A percentile compares a stretch with the other conserved stretches of the same genome.
phyloP scores from a whole-genome alignment of 2,888 invertebrate species.

The Antheraea assamensis region DNA sequence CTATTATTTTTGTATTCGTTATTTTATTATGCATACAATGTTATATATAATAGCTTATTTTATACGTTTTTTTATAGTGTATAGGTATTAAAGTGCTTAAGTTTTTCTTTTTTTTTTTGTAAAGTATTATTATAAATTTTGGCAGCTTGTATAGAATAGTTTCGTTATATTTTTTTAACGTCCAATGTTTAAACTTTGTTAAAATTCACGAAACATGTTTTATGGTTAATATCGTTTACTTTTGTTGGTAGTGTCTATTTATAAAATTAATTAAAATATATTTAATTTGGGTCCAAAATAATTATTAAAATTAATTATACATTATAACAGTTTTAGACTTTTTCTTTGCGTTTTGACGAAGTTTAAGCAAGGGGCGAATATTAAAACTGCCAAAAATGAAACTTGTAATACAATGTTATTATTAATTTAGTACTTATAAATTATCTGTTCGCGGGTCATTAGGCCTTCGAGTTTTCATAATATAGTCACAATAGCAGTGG shows the following conservation, averaged over 20 bases:
- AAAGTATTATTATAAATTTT: slow-evolving; percentile 18
- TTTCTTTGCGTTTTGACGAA: background rate
- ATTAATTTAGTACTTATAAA: slow-evolving; percentile 36
- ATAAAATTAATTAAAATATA: background rate
- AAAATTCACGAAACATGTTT: background rate
- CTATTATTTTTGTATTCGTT: slow-evolving; percentile 69
- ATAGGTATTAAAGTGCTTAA: slow-evolving; percentile 58
- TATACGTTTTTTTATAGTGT: slow-evolving; percentile 57
- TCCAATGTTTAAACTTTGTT: slow-evolving; percentile 15
- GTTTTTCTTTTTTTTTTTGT: slow-evolving; percentile 32
- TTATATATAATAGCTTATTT: slow-evolving; percentile 56
- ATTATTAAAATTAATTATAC: background rate
- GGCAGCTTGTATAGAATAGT: slow-evolving; percentile 17
- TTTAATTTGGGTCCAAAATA: slow-evolving; percentile 8
- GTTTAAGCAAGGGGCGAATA: background rate
- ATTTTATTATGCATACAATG: slow-evolving; percentile 32
- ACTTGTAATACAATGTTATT: slow-evolving; percentile 23
- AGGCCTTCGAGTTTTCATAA: background rate
- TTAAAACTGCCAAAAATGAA: slow-evolving; percentile 34
- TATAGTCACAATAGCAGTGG: background rate
- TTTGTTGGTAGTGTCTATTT: background rate
- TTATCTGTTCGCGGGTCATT: background rate
- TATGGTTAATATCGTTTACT: background rate
- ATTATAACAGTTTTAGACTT: background rate
- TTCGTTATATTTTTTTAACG: slow-evolving; percentile 12